These are phyloP conservation scores for Agonopterix heracliana DNA, from an alignment of 2,888 invertebrate species.

Conservation along the genomic window DNA sequence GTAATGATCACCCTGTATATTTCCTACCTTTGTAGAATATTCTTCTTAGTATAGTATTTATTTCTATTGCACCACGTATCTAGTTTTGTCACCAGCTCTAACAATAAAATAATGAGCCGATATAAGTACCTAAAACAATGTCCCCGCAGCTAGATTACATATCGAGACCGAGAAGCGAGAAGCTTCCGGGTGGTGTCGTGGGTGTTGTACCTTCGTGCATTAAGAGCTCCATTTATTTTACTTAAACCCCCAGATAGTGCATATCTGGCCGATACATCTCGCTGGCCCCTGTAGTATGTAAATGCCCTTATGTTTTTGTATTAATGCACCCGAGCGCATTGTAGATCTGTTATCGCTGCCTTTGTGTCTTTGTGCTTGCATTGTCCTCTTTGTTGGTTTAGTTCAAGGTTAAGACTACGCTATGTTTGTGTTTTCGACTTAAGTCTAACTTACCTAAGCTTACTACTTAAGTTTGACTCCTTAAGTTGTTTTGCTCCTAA, in stretches of 20 bases:
- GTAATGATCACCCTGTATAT: too few relatives aligned
- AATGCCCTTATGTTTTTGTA: constrained; percentile 52
- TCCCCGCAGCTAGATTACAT: constrained; percentile 22
- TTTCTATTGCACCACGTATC: too few relatives aligned
- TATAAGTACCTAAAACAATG: constrained; percentile 1
- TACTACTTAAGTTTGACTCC: too few relatives aligned
- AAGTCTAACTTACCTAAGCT: too few relatives aligned
- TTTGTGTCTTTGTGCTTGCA: constrained; percentile 35
- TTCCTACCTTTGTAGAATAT: too few relatives aligned
- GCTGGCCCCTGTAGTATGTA: constrained; percentile 43
- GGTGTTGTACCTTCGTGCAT: constrained; percentile 31
- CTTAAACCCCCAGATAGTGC: constrained; percentile 41
- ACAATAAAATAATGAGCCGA: too few relatives aligned
- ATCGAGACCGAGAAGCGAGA: constrained; percentile 14
- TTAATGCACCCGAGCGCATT: constrained; percentile 35
- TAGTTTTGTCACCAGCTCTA: too few relatives aligned
- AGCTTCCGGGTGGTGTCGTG: constrained; percentile 36
- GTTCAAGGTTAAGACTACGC: constrained; percentile 30
- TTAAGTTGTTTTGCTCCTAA: too few relatives aligned
- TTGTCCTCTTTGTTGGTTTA: constrained; percentile 24
- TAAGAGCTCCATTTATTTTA: constrained; percentile 55
- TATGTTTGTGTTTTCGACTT: background rate
- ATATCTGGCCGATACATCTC: constrained; percentile 56
- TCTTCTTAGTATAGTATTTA: too few relatives aligned
- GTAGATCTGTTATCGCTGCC: constrained; percentile 43